phyloP scores from a whole-genome alignment of 2,888 invertebrate species.

The Eucera pruinosa region DNA sequence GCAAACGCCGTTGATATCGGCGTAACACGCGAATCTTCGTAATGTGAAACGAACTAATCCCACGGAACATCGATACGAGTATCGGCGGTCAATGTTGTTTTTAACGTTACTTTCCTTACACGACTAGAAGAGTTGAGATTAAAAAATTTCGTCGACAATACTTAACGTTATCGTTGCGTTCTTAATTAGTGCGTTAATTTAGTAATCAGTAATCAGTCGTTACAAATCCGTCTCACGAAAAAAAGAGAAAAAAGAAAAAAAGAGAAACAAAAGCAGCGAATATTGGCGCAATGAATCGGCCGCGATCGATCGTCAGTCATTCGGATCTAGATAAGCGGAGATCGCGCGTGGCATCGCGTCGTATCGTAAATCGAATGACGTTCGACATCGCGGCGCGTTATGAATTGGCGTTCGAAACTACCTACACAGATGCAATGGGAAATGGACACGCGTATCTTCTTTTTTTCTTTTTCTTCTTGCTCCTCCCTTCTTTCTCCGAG shows the following conservation, averaged over 20 bases:
- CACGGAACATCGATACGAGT: background rate
- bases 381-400: constrained; percentile 1
- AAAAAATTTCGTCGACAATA: constrained; percentile 52
- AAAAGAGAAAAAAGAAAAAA: constrained; percentile 4
- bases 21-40: too few relatives aligned
- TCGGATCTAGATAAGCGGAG: constrained; percentile 9
- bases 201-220: constrained; percentile 40
- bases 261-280: background rate
- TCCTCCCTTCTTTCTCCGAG: background rate
- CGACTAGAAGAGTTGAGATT: constrained; percentile 59
- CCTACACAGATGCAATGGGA: constrained; percentile 9
- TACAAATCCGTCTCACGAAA: constrained; percentile 2
- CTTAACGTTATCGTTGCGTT: constrained; percentile 40
- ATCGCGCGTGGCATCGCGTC: constrained; percentile 7
- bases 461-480: constrained; percentile 19
- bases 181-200: constrained; percentile 41
- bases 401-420: constrained; percentile 14
- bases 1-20: background rate
- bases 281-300: constrained; percentile 6
- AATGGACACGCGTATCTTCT: constrained; percentile 28
- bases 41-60: background rate
- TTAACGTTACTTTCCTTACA: constrained; percentile 35
- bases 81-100: constrained; percentile 17
- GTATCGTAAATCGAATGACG: constrained; percentile 21
- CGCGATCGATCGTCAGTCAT: constrained; percentile 9